Base-by-base conservation (phyloP, 2,888 invertebrate species). In the Bellardia bayeri region DNA sequence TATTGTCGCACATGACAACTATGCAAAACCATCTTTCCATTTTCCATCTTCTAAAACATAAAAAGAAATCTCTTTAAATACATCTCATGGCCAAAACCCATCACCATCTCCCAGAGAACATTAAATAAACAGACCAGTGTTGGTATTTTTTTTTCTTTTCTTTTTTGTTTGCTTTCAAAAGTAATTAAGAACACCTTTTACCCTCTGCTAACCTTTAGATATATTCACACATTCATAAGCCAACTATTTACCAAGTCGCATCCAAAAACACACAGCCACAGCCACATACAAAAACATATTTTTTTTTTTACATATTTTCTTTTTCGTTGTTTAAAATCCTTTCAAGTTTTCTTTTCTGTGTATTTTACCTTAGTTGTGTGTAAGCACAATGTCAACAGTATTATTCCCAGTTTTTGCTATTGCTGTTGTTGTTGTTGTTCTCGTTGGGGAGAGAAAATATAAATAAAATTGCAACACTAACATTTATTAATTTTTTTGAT, bases 131-230 rank as follows among this genome's bases (percentile, higher is more conserved):
- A 51, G 37, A 45, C 45, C 13, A 78, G 45, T 56, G n/a, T 78
- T 51, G 23, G n/a, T 33, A 42, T 42, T 13, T 45, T 45, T 45
- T 45, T 11, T 8, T 45, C 2, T 45, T 13, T 54, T 72, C 64
- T 69, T 54, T 40, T 33, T 33, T 56, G 14, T 74, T 79, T 79
- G 56, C 49, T 40, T 75, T 51, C 14, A 66, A 68, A 72, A n/a
- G 56, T 84, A 72, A 84, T 84, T 84, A 79, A 66, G 58, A 58
- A 72, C 64, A 84, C 72, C 71, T 84, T 58, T 84, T 49, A 30
- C 11, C 49, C 56, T 78, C 7, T 33, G 56, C 45, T n/a, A 23
- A 56, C 83, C 23, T 54, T 71, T 82, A 37, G 45, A 51, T 79
- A 13, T 8, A 23, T 37, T 13, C 14, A 37, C 23, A 8, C 23